Conservation (phyloP, 2,888 invertebrate species). For the Teleiodes luculella region DNA sequence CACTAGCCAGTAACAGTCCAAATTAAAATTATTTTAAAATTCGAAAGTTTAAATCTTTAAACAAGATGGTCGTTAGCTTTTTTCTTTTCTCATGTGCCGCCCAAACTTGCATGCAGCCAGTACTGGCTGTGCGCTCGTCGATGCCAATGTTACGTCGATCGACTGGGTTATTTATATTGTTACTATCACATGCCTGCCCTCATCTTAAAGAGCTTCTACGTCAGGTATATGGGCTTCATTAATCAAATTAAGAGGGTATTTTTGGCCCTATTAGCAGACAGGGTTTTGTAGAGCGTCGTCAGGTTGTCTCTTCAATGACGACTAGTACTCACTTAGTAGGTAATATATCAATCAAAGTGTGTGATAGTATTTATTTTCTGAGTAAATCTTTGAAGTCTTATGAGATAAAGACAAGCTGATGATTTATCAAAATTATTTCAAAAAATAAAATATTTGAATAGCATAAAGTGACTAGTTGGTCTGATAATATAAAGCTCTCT, state of each 20-base stretch:
- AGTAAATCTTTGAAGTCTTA: too few relatives aligned
- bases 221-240: neutral
- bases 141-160: constrained; percentile 44
- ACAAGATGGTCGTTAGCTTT: constrained; percentile 9
- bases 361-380: too few relatives aligned
- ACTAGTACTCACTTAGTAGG: too few relatives aligned
- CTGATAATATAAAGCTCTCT: too few relatives aligned
- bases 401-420: too few relatives aligned
- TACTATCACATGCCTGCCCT: constrained; percentile 9
- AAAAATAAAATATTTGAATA: too few relatives aligned
- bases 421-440: too few relatives aligned
- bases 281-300: too few relatives aligned
- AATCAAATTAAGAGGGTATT: neutral
- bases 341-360: too few relatives aligned
- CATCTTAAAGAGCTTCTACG: neutral
- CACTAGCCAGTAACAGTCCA: neutral
- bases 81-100: constrained; percentile 18
- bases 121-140: constrained; percentile 44
- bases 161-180: constrained; percentile 36
- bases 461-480: too few relatives aligned
- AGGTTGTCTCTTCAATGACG: too few relatives aligned
- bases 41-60: neutral
- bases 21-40: neutral
- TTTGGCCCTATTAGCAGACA: neutral
- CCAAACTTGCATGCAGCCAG: constrained; percentile 22